These are phyloP conservation scores for Stictonetta naevosa DNA, from an alignment of 2,113 vertebrate genomes.

Conservation along the genomic window DNA sequence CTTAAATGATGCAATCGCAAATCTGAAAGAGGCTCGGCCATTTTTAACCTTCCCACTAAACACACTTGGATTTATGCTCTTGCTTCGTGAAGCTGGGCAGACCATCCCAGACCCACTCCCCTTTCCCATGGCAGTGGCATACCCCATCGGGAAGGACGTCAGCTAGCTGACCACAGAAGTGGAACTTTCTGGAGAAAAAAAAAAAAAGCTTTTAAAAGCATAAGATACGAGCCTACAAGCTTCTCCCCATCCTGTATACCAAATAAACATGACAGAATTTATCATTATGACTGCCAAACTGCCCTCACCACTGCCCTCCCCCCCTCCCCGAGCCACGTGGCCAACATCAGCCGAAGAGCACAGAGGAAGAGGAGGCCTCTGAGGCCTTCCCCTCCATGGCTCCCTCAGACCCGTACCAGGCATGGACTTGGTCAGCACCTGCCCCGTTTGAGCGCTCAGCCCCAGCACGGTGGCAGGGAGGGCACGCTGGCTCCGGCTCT, in stretches of 20 bases:
- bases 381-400: neutral
- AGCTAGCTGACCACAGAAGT: neutral
- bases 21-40: neutral
- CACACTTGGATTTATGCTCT: neutral
- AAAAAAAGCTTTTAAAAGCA: neutral
- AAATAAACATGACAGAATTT: neutral
- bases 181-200: neutral
- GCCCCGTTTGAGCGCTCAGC: neutral
- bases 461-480: rapidly evolving
- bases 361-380: neutral
- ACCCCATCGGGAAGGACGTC: neutral
- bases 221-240: neutral
- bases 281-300: neutral
- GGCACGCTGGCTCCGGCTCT: neutral
- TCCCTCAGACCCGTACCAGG: neutral
- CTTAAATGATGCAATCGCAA: neutral
- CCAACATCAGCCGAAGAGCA: neutral
- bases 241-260: neutral
- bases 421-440: neutral
- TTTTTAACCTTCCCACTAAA: neutral
- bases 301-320: neutral
- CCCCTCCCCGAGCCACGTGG: neutral
- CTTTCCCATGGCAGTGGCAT: neutral
- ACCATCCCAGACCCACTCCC: neutral
- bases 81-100: neutral